Conservation (phyloP, 2,113 vertebrate species). For the Crocuta crocuta region DNA sequence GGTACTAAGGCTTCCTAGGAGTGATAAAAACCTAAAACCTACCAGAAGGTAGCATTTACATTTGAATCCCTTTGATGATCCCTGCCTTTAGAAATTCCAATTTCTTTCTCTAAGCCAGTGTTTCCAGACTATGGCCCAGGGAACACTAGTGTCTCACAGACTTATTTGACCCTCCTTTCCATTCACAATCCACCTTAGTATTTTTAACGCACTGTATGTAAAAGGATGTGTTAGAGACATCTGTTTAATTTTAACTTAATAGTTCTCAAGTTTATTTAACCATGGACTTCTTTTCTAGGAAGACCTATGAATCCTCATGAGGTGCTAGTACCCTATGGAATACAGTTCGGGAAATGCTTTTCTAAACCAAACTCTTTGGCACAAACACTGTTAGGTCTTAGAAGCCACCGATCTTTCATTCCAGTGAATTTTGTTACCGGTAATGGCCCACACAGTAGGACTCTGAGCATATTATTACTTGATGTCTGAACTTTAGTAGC, state of each 20-base stretch:
- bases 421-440: neutral
- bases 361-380: neutral
- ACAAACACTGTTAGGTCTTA: neutral
- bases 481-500: neutral
- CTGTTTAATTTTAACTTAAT: neutral
- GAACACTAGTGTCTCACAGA: neutral
- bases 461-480: neutral
- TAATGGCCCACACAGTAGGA: neutral
- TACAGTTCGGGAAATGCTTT: neutral
- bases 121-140: neutral
- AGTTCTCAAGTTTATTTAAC: neutral
- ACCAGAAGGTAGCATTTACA: neutral
- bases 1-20: neutral
- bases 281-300: neutral
- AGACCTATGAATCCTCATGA: neutral
- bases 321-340: neutral
- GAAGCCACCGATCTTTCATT: neutral
- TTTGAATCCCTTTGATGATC: neutral
- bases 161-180: neutral
- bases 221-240: neutral
- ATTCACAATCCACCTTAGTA: neutral
- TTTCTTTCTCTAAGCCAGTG: neutral
- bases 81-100: neutral
- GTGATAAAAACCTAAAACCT: neutral
- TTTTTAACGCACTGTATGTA: neutral